Evolutionary conservation across 2,888 invertebrate genomes (phyloP).

Genomic region (Sphaeridia pumilis): DNA sequence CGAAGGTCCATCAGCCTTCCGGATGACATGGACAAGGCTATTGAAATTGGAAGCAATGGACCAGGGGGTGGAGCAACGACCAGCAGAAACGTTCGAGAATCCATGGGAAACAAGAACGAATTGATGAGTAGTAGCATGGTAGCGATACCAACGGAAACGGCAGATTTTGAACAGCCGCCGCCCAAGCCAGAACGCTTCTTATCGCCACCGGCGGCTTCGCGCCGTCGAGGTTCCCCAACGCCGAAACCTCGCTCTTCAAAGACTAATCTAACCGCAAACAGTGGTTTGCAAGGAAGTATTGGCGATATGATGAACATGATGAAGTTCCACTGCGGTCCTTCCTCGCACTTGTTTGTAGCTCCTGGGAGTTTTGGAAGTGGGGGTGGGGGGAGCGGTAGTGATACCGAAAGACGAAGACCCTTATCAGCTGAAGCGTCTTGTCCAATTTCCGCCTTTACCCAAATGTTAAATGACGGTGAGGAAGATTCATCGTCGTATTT

Average conservation of each 20-base stretch:
- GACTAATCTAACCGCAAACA: background rate
- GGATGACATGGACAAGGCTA: slow-evolving; percentile 27
- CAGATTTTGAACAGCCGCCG: too few species aligned
- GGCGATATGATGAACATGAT: slow-evolving; percentile 68
- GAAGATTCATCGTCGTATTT: too few species aligned
- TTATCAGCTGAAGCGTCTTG: slow-evolving; percentile 11
- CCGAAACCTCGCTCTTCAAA: background rate
- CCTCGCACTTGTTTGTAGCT: slow-evolving; percentile 43
- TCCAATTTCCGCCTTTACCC: slow-evolving; percentile 9
- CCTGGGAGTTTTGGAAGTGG: too few species aligned
- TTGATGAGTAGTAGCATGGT: slow-evolving; percentile 6
- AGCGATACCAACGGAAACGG: background rate
- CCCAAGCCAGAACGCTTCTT: too few species aligned
- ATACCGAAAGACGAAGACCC: slow-evolving; percentile 1
- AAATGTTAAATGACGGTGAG: too few species aligned
- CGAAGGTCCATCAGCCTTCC: slow-evolving; percentile 33
- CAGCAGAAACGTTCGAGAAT: background rate
- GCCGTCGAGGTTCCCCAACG: background rate
- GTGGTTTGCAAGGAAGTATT: slow-evolving; percentile 50
- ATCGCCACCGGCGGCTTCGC: background rate
- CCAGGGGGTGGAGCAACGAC: background rate
- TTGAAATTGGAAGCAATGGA: background rate
- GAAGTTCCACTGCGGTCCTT: slow-evolving; percentile 44
- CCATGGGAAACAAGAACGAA: background rate
- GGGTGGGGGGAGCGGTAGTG: slow-evolving; percentile 40